A percentile compares a stretch with the other conserved stretches of the same genome.
These are phyloP conservation scores for Cyrtonyx montezumae DNA, from an alignment of 2,113 vertebrate genomes.

Conservation along the genomic window DNA sequence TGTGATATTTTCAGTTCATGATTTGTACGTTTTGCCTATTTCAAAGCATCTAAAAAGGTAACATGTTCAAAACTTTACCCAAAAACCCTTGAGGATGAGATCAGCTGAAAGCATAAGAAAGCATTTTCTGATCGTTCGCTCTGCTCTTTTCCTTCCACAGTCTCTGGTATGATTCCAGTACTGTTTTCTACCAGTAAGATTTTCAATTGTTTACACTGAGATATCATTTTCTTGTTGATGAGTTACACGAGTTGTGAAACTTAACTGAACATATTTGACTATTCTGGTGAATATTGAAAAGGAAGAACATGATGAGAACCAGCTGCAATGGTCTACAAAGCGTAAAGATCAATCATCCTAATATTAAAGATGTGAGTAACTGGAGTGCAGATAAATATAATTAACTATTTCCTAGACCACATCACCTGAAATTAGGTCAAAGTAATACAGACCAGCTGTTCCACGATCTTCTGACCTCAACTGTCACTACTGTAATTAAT, in stretches of 20 bases:
- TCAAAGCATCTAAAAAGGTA: neutral
- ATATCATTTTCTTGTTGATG: neutral
- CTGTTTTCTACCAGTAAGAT: neutral
- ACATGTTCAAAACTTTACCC: neutral
- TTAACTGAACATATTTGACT: neutral
- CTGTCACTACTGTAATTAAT: constrained; percentile 32
- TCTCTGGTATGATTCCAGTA: neutral
- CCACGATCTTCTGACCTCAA: constrained; percentile 2
- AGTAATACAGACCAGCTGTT: neutral
- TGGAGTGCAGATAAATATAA: constrained; percentile 18
- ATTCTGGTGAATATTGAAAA: neutral
- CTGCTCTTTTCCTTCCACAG: neutral
- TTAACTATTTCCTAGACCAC: constrained; percentile 50
- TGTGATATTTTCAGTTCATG: neutral
- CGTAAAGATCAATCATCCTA: neutral
- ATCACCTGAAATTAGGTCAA: constrained; percentile 46
- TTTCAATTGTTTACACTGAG: neutral
- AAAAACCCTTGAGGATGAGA: fast-evolving
- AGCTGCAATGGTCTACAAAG: constrained; percentile 3
- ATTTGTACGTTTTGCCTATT: neutral
- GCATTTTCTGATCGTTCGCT: neutral
- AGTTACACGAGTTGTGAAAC: neutral
- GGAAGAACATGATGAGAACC: neutral
- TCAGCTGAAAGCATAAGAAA: neutral
- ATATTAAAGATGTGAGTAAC: constrained; percentile 8